phyloP scores from a whole-genome alignment of 92 coral and sea anemone species.

The Porites evermanni region DNA sequence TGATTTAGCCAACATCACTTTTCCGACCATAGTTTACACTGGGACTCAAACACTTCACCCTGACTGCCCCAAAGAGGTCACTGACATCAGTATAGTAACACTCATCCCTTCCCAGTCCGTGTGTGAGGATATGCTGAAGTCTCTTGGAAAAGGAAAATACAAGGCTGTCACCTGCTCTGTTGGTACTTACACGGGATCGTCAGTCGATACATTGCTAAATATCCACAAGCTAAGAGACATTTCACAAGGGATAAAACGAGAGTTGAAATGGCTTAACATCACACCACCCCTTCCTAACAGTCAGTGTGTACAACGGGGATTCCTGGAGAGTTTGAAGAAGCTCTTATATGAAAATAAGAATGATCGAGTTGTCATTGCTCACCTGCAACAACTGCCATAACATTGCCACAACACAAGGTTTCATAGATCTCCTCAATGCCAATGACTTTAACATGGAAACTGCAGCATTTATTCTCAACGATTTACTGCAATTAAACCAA shows the following conservation, averaged over 20 bases:
- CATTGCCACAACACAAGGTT: constrained; percentile 38
- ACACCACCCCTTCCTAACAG: constrained; percentile 33
- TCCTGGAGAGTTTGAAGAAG: constrained; percentile 31
- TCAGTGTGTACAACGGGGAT: constrained; percentile 31
- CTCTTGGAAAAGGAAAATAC: constrained; percentile 13
- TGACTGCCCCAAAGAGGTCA: constrained; percentile 5
- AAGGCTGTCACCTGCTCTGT: constrained; percentile 49
- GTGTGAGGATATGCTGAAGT: constrained; percentile 31
- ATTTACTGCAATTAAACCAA: constrained; percentile 26
- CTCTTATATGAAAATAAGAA: constrained; percentile 29
- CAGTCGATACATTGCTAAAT: constrained; percentile 27
- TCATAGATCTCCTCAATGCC: constrained; percentile 45
- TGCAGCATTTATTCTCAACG: constrained; percentile 48
- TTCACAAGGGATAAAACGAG: constrained; percentile 35
- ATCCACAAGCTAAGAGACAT: constrained; percentile 47
- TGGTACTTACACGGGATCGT: constrained; percentile 54
- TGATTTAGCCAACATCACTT: constrained; percentile 5
- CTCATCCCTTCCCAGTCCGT: constrained; percentile 34
- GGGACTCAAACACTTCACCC: constrained; percentile 34
- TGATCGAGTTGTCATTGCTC: constrained; percentile 48
- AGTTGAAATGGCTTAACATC: constrained; percentile 49
- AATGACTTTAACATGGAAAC: constrained; percentile 17
- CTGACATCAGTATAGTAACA: constrained; percentile 22
- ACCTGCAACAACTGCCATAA: constrained; percentile 60
- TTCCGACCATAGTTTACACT: constrained; percentile 14